These are phyloP conservation scores for Sebastes melanostomus DNA, from an alignment of 2,797 vertebrate species.

Conservation along the genomic window DNA sequence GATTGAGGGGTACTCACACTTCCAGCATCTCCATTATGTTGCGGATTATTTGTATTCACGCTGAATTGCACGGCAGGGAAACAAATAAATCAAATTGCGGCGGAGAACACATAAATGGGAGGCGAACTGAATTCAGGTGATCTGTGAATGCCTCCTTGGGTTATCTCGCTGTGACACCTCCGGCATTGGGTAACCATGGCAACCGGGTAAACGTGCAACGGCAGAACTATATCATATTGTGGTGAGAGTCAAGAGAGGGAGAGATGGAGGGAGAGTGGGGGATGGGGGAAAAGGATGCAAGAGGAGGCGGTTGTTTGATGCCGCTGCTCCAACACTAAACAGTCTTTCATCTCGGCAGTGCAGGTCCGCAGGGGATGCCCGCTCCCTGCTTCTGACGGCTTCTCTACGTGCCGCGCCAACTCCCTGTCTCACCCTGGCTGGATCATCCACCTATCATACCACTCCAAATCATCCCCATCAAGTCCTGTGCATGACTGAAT, in stretches of 20 bases:
- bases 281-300: constrained; percentile 75
- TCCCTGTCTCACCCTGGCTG: constrained; percentile 68
- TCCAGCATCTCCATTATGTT: constrained; percentile 64
- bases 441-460: constrained; percentile 69
- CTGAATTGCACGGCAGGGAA: constrained; percentile 65
- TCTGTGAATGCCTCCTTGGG: constrained; percentile 81
- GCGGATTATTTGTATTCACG: constrained; percentile 77
- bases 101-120: constrained; percentile 63
- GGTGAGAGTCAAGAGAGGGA: constrained; percentile 68
- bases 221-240: constrained; percentile 79
- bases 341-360: constrained; percentile 82
- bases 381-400: constrained; percentile 75
- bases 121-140: constrained; percentile 79
- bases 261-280: constrained; percentile 65
- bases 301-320: constrained; percentile 81
- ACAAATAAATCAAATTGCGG: constrained; percentile 77
- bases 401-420: constrained; percentile 69
- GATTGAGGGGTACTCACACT: constrained; percentile 65
- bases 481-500: constrained; percentile 55
- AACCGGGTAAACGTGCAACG: constrained; percentile 82
- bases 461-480: constrained; percentile 66
- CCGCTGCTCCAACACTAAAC: constrained; percentile 79
- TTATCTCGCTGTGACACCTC: constrained; percentile 79
- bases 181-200: constrained; percentile 79
- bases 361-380: constrained; percentile 78